These are phyloP conservation scores for Magallana nippona DNA, from an alignment of 2,888 invertebrate species.

Conservation along the genomic window DNA sequence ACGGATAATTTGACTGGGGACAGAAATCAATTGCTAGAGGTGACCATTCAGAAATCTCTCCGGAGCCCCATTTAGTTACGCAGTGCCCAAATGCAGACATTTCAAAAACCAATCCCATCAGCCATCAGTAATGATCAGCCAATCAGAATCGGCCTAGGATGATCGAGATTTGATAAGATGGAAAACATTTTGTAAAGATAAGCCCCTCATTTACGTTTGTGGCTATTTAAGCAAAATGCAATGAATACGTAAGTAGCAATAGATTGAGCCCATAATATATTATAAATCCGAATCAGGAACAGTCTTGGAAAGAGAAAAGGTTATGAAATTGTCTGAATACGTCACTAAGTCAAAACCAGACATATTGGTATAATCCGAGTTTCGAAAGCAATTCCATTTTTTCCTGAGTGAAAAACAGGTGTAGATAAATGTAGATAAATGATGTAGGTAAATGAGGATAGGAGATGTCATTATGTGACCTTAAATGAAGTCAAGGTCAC, in stretches of 20 bases:
- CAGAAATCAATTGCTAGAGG: neutral
- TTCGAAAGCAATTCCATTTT: too few relatives aligned
- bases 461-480: too few relatives aligned
- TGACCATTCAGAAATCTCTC: constrained; percentile 7
- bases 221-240: constrained; percentile 20
- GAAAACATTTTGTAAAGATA: constrained; percentile 23
- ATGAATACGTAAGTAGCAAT: constrained; percentile 16
- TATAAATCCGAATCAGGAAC: neutral
- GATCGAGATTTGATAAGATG: constrained; percentile 21
- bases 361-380: too few relatives aligned
- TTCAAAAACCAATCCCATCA: constrained; percentile 25
- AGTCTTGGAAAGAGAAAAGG: neutral
- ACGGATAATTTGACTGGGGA: neutral
- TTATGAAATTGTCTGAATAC: neutral
- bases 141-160: neutral
- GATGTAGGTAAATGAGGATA: too few relatives aligned
- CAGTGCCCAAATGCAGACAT: constrained; percentile 3
- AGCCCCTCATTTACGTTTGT: constrained; percentile 26
- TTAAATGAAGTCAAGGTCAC: too few relatives aligned
- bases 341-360: neutral
- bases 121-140: neutral
- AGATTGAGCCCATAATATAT: neutral
- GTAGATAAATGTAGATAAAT: too few relatives aligned
- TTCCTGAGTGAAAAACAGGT: too few relatives aligned
- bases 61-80: neutral